These are phyloP conservation scores for Puma concolor DNA, from an alignment of 2,113 vertebrate genomes.

Conservation along the genomic window DNA sequence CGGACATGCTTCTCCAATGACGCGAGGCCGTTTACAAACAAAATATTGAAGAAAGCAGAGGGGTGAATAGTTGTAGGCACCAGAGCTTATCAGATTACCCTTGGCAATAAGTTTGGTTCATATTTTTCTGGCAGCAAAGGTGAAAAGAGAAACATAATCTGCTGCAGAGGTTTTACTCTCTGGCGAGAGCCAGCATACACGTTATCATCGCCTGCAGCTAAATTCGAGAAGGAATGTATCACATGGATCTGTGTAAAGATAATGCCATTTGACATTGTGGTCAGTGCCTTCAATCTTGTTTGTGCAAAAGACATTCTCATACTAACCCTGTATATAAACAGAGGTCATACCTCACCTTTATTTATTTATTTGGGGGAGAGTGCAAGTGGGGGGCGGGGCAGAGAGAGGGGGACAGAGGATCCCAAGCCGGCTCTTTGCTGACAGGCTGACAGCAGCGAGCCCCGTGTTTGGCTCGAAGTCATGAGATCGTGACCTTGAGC, in stretches of 20 bases:
- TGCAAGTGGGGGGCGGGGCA: too few species aligned
- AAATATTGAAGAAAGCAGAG: conserved; percentile 4
- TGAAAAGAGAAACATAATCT: conserved; percentile 29
- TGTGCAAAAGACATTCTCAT: neutral
- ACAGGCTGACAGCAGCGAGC: too few species aligned
- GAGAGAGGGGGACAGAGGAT: too few species aligned
- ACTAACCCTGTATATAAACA: neutral
- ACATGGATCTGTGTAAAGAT: neutral
- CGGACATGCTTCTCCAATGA: neutral
- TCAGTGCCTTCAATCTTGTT: neutral
- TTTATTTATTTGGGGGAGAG: too few species aligned
- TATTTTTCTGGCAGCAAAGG: conserved; percentile 46
- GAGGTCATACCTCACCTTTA: neutral
- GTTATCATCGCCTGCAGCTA: neutral
- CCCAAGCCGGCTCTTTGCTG: too few species aligned
- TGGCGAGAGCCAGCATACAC: neutral
- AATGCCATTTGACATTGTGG: neutral
- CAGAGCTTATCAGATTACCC: neutral
- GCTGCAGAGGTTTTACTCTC: neutral
- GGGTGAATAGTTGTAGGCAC: neutral
- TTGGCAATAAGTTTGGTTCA: conserved; percentile 8
- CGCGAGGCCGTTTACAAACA: neutral
- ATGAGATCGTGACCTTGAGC: too few species aligned
- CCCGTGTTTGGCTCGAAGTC: too few species aligned
- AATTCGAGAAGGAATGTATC: conserved; percentile 6